Evolutionary conservation across 2,888 invertebrate species (phyloP), one percentile per base, ranked within the genome.

Genomic region (Galerucella calmariensis): DNA sequence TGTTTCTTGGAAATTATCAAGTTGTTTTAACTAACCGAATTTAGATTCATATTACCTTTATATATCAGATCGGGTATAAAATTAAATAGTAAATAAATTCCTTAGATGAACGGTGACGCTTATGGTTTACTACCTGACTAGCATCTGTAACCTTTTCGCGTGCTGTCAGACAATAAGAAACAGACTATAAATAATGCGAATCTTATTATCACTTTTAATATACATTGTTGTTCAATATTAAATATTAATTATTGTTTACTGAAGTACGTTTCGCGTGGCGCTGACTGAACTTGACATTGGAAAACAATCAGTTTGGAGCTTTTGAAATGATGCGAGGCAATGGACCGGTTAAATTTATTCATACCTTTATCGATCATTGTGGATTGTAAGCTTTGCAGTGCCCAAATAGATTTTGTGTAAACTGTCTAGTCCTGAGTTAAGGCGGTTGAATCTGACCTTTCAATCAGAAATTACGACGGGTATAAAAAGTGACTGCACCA

Each of bases 221-320:
- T 1, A n/a, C 0, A 56, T 16, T 11, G 56, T 56, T 20, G 20
- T 56, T 20, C 56, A 10, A 56, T 56, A 56, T 56, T 56, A 20
- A 56, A 20, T 56, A 56, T 20, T 56, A 10, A 56, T 56, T 56
- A 20, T 20, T 56, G 56, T 56, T 56, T 20, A 20, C 20, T 56
- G 56, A 9, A 53, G 53, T 56, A 16, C 20, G 16, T 56, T 20
- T 56, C 8, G n/a, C 20, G 20, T 56, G 56, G 56, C 56, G 20
- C 20, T 56, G 56, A 56, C n/a, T 56, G 20, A 16, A 56, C 56
- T 16, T 20, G 56, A 56, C 56, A 56, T 56, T 56, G 20, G 56
- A 56, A 20, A 56, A 56, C 56, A 56, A 56, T 56, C 20, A 0
- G 16, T 2, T 56, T 56, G n/a, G 51, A 51, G n/a, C 12, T 4